Percentiles rank a stretch among this genome's conserved stretches.
Evolutionary conservation across 2,888 invertebrate species (phyloP).

Genomic region (Polyploca ridens): DNA sequence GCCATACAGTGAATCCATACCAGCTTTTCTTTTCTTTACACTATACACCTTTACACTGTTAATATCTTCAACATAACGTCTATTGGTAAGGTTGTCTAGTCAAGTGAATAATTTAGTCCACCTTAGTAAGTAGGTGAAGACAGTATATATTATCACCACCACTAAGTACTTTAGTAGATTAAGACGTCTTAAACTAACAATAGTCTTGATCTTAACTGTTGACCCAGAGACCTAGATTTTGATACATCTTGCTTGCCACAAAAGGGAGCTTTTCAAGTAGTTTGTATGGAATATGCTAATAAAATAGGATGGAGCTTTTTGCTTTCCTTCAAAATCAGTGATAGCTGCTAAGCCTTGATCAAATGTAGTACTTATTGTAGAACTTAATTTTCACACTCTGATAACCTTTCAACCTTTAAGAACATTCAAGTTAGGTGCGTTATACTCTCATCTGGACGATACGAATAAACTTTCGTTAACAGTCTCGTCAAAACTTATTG

Average conservation of each 20-base stretch:
- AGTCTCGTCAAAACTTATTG: not conserved
- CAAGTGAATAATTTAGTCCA: not conserved
- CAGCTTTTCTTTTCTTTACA: no score
- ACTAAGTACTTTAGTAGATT: conserved; percentile 1
- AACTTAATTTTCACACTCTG: not conserved
- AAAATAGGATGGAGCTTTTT: no score
- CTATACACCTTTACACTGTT: no score
- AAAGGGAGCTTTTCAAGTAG: no score
- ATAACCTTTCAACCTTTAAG: not conserved
- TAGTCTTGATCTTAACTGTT: conserved; percentile 26
- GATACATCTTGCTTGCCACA: not conserved
- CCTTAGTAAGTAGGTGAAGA: not conserved
- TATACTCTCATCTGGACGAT: not conserved
- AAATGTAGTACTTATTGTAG: not conserved
- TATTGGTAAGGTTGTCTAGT: no score
- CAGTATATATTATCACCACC: not conserved
- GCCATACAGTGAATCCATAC: no score
- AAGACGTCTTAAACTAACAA: conserved; percentile 33
- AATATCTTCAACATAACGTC: not conserved
- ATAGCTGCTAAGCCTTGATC: not conserved
- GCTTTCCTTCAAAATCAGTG: not conserved
- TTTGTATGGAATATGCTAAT: not conserved
- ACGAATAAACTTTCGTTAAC: not conserved
- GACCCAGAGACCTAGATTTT: conserved; percentile 19
- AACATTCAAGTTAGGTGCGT: not conserved